A percentile compares a stretch with the other conserved stretches of the same genome.
phyloP scores from a whole-genome alignment of 1,140 invertebrate species.

The Bombus waltoni region DNA sequence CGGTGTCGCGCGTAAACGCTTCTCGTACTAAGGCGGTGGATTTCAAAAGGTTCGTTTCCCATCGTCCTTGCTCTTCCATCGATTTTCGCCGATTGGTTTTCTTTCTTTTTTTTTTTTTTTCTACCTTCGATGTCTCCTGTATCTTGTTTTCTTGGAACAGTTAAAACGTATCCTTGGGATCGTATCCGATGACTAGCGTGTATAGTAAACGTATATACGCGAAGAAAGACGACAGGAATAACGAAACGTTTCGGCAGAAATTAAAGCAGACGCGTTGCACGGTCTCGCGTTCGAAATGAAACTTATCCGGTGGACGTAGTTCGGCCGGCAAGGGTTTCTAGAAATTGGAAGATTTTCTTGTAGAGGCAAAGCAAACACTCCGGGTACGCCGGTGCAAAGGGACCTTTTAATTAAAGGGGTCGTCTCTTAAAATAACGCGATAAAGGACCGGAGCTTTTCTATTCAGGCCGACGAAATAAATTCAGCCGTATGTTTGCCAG shows the following conservation, averaged over 20 bases:
- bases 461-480: slow-evolving; percentile 19
- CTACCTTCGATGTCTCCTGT: background rate
- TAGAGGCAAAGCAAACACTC: slow-evolving; percentile 30
- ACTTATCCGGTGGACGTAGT: slow-evolving; percentile 12
- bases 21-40: background rate
- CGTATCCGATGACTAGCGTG: background rate
- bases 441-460: background rate
- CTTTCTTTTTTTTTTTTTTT: too few species aligned
- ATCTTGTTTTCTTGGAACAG: too few species aligned
- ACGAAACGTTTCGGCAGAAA: background rate
- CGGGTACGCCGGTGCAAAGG: slow-evolving; percentile 10
- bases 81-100: too few species aligned
- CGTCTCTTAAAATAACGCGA: slow-evolving; percentile 31
- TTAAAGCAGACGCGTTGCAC: slow-evolving; percentile 4
- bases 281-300: slow-evolving; percentile 19
- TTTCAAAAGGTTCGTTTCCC: background rate
- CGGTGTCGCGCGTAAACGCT: background rate
- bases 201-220: background rate
- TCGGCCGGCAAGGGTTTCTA: background rate
- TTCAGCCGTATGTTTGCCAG: slow-evolving; percentile 34
- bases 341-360: slow-evolving; percentile 43
- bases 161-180: too few species aligned
- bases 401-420: slow-evolving; percentile 46
- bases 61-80: background rate
- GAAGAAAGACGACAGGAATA: background rate